Percentiles rank a stretch among this genome's conserved stretches.
Evolutionary conservation across 2,797 vertebrate species (phyloP).

Genomic region (Lepidocolaptes lacrymiger): DNA sequence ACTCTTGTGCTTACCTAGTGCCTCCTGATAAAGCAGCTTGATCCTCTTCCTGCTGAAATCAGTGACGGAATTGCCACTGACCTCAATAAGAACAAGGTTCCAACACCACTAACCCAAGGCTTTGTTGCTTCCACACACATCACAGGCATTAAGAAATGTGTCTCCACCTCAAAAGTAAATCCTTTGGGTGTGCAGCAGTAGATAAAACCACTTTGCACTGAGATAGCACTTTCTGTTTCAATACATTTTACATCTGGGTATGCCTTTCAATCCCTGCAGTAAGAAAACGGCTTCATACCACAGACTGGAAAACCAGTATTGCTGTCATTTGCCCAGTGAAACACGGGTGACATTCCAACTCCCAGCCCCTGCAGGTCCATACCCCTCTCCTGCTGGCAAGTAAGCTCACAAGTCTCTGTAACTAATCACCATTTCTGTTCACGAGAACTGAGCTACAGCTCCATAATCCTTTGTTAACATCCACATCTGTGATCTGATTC

Average conservation of each 20-base stretch:
- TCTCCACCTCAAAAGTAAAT: conserved; percentile 35
- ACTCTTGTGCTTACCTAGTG: background rate
- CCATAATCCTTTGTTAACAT: background rate
- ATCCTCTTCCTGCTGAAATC: background rate
- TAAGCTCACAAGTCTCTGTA: background rate
- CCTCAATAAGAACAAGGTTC: background rate
- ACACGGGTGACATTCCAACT: background rate
- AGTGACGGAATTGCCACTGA: background rate
- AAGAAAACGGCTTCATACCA: background rate
- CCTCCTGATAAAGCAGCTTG: background rate
- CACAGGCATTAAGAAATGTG: conserved; percentile 1
- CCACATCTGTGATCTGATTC: background rate
- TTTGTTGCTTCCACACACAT: background rate
- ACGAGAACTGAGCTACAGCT: background rate
- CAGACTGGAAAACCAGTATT: background rate
- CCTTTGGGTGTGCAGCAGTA: conserved; percentile 21
- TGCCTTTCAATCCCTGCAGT: background rate
- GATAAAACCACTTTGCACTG: conserved; percentile 37
- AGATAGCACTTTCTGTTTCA: conserved; percentile 40
- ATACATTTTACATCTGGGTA: background rate
- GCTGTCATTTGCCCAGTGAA: background rate
- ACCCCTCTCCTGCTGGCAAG: background rate
- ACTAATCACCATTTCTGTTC: background rate
- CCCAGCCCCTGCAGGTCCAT: accelerated
- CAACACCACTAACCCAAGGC: background rate